phyloP scores from a whole-genome alignment of 2,888 invertebrate genomes.

The Drosophila testacea region DNA sequence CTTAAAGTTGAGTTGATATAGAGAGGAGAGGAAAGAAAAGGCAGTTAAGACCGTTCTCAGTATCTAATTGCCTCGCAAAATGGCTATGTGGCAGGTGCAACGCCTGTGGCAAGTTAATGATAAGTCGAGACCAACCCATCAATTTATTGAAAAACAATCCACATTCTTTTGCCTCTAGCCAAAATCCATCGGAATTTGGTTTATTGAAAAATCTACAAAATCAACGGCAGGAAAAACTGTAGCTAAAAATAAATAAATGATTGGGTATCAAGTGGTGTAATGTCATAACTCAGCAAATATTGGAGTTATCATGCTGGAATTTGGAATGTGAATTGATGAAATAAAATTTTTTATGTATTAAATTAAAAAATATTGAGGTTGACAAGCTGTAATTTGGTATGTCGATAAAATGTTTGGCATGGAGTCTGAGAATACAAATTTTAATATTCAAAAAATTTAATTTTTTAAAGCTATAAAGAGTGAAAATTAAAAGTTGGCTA shows the following conservation, averaged over 20 bases:
- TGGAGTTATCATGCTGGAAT: not conserved
- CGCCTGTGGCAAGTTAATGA: conserved; percentile 48
- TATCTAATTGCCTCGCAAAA: conserved; percentile 66
- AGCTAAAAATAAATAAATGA: conserved; percentile 1
- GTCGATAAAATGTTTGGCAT: not conserved
- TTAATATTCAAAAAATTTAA: too few species aligned
- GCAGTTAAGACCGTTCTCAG: conserved; percentile 31
- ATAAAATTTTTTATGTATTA: too few species aligned
- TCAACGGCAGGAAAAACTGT: not conserved
- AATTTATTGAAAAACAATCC: conserved; percentile 74
- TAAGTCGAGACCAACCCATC: conserved; percentile 38
- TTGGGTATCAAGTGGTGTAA: not conserved
- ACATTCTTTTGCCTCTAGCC: conserved; percentile 15
- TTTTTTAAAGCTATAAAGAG: too few species aligned
- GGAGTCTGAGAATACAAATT: not conserved
- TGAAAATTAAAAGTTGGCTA: too few species aligned
- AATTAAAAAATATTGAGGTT: not conserved
- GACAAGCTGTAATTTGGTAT: too few species aligned
- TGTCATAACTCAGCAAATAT: not conserved
- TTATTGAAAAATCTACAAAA: conserved; percentile 31
- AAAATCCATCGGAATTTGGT: conserved; percentile 1
- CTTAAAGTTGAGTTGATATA: not conserved
- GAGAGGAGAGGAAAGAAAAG: not conserved
- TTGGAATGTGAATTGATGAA: not conserved
- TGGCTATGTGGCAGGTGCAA: conserved; percentile 52